These are phyloP conservation scores for Epinephelus lanceolatus DNA, from an alignment of 2,113 vertebrate genomes.

Conservation along the genomic window DNA sequence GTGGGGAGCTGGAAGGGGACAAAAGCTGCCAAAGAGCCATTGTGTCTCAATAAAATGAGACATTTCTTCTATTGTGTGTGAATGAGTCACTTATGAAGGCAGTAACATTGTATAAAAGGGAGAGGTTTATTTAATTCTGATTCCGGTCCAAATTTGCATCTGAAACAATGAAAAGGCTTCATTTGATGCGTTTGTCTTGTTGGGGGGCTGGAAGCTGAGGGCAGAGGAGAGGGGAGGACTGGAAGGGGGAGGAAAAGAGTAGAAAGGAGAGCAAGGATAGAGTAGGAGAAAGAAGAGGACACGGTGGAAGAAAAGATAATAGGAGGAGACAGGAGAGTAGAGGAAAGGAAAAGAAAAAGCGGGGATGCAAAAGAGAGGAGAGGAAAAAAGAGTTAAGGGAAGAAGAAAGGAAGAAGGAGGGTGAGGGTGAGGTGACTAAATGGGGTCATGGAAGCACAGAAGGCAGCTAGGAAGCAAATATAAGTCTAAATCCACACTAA, in stretches of 20 bases:
- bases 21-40: slow-evolving; percentile 86
- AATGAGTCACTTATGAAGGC: slow-evolving; percentile 84
- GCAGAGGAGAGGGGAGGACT: background rate
- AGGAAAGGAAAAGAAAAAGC: background rate
- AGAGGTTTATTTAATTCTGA: slow-evolving; percentile 81
- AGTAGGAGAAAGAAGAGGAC: background rate
- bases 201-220: slow-evolving; percentile 29
- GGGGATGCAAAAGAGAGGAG: background rate
- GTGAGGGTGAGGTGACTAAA: background rate
- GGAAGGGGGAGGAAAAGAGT: background rate
- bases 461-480: background rate
- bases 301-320: background rate
- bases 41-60: slow-evolving; percentile 86
- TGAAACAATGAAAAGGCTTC: slow-evolving; percentile 76
- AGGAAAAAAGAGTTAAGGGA: background rate
- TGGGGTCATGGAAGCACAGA: background rate
- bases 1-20: slow-evolving; percentile 76
- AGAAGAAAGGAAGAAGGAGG: background rate
- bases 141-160: slow-evolving; percentile 80
- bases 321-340: background rate
- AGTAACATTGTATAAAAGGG: slow-evolving; percentile 78
- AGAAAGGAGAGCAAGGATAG: background rate
- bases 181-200: slow-evolving; percentile 61
- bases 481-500: too few relatives aligned
- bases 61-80: slow-evolving; percentile 81